Conservation (phyloP, 2,888 invertebrate species). For the Cephonodes hylas region DNA sequence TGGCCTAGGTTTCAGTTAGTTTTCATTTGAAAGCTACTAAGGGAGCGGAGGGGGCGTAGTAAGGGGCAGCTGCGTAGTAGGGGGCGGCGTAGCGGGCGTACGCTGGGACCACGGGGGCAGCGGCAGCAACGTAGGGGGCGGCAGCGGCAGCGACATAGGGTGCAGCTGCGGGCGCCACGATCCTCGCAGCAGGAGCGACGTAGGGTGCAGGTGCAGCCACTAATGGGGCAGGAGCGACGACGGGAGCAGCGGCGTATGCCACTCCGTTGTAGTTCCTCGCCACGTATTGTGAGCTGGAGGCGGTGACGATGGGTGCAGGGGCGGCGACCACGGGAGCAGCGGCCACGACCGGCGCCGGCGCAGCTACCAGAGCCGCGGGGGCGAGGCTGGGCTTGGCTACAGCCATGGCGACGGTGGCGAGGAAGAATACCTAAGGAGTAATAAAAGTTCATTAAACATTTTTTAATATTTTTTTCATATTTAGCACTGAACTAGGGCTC, state of each 20-base stretch:
- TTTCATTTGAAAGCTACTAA: slow-evolving; percentile 55
- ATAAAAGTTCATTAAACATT: slow-evolving; percentile 4
- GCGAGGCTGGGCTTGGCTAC: slow-evolving; percentile 58
- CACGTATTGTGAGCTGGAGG: slow-evolving; percentile 51
- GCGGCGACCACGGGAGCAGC: slow-evolving; percentile 63
- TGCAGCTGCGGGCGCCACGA: slow-evolving; percentile 36
- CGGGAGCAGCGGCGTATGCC: slow-evolving; percentile 65
- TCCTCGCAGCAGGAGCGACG: slow-evolving; percentile 32
- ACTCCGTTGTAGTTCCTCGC: slow-evolving; percentile 37
- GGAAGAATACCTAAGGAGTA: slow-evolving; percentile 54
- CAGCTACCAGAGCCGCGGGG: slow-evolving; percentile 51
- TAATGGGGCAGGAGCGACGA: slow-evolving; percentile 53
- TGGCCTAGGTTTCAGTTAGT: slow-evolving; percentile 36
- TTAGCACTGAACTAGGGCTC: too few relatives aligned
- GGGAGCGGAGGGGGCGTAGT: slow-evolving; percentile 59
- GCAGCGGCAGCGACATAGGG: slow-evolving; percentile 38
- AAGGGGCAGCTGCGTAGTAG: slow-evolving; percentile 36
- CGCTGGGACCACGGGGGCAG: slow-evolving; percentile 33
- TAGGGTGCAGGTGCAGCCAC: slow-evolving; percentile 41
- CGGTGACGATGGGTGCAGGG: slow-evolving; percentile 57
- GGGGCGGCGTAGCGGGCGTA: slow-evolving; percentile 30
- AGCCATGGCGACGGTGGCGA: slow-evolving; percentile 58
- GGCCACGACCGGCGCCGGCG: slow-evolving; percentile 68
- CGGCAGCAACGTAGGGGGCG: slow-evolving; percentile 42
- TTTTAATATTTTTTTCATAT: background rate